Evolutionary conservation across 2,113 vertebrate genomes (phyloP).

Genomic region (Vulpes lagopus): DNA sequence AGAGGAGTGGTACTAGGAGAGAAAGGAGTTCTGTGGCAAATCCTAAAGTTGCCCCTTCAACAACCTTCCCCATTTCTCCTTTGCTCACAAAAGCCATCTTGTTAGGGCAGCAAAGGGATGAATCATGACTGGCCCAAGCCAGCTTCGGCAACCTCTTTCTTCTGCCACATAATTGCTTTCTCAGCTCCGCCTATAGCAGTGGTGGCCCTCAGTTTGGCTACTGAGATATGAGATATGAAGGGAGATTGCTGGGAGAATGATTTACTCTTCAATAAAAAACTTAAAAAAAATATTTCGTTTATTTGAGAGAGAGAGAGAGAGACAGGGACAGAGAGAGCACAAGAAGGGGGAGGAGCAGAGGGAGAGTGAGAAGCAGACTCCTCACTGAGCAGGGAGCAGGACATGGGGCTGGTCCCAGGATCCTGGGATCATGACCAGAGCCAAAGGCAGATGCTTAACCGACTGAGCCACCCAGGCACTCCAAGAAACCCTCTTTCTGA

Average conservation of each 20-base stretch:
- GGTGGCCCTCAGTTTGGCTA: neutral
- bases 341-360: too few relatives aligned
- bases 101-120: neutral
- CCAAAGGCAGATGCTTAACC: too few relatives aligned
- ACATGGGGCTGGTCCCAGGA: too few relatives aligned
- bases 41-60: neutral
- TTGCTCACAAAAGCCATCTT: neutral
- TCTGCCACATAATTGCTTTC: neutral
- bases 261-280: neutral
- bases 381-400: too few relatives aligned
- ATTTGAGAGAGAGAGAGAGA: too few relatives aligned
- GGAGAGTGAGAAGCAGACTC: too few relatives aligned
- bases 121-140: neutral
- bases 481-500: neutral
- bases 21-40: neutral
- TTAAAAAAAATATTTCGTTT: too few relatives aligned
- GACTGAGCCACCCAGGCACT: too few relatives aligned
- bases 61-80: neutral
- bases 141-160: neutral
- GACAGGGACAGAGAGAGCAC: too few relatives aligned
- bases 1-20: neutral
- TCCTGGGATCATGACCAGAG: too few relatives aligned
- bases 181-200: neutral
- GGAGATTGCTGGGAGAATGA: neutral
- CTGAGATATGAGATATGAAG: neutral